Percentiles rank a stretch among this genome's conserved stretches.
Conservation (phyloP, 2,797 vertebrate species). For the Cuculus canorus region DNA sequence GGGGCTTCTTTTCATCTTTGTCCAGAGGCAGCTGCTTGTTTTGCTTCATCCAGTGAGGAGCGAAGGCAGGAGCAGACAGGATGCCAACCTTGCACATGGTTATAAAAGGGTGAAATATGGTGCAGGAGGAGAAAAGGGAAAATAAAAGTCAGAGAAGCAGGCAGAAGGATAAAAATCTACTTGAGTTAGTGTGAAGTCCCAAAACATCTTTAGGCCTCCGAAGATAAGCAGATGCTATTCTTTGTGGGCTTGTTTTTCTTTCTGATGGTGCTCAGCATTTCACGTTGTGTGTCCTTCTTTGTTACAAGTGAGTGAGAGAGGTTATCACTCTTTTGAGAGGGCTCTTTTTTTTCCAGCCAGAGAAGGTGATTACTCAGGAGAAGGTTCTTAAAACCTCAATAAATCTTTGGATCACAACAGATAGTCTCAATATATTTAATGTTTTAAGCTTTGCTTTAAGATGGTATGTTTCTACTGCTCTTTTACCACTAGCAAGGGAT, state of each 20-base stretch:
- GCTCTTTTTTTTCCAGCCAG: neutral
- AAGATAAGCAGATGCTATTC: conserved; percentile 4
- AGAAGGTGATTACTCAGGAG: neutral
- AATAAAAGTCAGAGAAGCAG: neutral
- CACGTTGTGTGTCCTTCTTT: neutral
- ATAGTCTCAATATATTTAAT: neutral
- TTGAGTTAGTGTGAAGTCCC: neutral
- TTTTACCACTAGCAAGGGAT: neutral
- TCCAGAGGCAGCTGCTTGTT: neutral
- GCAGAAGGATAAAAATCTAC: neutral
- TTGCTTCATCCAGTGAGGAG: neutral
- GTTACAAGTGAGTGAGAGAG: neutral
- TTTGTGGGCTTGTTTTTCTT: conserved; percentile 13
- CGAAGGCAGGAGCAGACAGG: neutral
- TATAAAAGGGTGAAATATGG: neutral
- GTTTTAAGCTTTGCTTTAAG: neutral
- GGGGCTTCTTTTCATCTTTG: neutral
- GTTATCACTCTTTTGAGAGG: conserved; percentile 5
- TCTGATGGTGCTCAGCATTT: neutral
- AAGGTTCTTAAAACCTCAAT: neutral
- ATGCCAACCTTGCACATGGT: neutral
- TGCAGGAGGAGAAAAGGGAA: neutral
- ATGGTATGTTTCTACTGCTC: neutral
- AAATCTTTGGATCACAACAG: neutral
- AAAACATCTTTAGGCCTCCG: neutral